Evolutionary conservation across 1,140 invertebrate genomes (phyloP).

Genomic region (Drosophila prosaltans): DNA sequence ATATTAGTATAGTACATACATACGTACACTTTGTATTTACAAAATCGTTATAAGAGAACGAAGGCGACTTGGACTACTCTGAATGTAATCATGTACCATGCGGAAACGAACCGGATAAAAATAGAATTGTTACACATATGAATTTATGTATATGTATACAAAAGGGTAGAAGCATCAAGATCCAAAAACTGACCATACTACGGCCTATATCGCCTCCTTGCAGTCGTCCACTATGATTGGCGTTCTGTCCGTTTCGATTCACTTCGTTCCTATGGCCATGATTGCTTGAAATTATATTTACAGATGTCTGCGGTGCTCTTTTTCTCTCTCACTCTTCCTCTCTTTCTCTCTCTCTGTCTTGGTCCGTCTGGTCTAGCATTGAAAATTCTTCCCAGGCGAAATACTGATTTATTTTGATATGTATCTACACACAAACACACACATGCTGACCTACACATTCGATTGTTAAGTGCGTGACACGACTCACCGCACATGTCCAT

Average conservation of each 20-base stretch:
- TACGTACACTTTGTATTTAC: conserved; percentile 12
- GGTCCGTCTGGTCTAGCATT: conserved; percentile 8
- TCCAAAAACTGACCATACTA: conserved; percentile 6
- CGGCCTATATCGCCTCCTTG: neutral
- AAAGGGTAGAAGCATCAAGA: conserved; percentile 6
- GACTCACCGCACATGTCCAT: conserved; percentile 3
- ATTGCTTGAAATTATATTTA: conserved; percentile 17
- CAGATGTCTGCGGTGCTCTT: conserved; percentile 14
- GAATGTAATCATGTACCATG: conserved; percentile 5
- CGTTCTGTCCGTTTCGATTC: conserved; percentile 9
- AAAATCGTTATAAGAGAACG: conserved; percentile 12
- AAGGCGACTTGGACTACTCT: neutral
- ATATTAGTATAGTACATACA: conserved; percentile 1
- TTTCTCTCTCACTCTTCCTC: conserved; percentile 1
- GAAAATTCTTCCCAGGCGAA: conserved; percentile 39
- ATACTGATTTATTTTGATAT: conserved; percentile 37
- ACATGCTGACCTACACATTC: neutral
- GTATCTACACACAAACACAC: neutral
- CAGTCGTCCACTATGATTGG: conserved; percentile 6
- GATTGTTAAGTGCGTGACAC: conserved; percentile 16
- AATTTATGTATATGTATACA: conserved; percentile 16
- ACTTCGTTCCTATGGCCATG: conserved; percentile 13
- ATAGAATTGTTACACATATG: conserved; percentile 18
- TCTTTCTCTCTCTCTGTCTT: neutral
- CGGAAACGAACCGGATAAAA: conserved; percentile 17